Evolutionary conservation across 1,140 invertebrate genomes (phyloP), one percentile per base, ranked within the genome.

Genomic region (Melitaea cinxia): DNA sequence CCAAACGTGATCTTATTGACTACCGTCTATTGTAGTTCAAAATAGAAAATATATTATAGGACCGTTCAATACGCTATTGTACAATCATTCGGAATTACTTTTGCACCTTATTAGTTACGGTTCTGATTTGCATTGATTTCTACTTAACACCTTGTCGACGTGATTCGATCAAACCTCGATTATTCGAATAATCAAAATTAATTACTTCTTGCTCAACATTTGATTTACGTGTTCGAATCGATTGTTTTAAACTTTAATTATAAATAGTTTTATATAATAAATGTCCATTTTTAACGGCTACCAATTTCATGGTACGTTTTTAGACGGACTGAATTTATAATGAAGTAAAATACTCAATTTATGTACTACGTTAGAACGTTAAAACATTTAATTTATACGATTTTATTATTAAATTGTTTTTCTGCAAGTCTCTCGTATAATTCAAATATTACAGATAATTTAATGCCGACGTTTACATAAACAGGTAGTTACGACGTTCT

Each of bases 1-100:
- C 17, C 60, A 53, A 50, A 56, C 61, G 59, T 53, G 50, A 59
- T 61, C 63, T 72, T 72, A 72, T 73, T 70, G 68, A 74, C 72
- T 70, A 70, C 72, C 49, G 59, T 65, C 65, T 56, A 68, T 68
- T 72, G 70, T 72, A 35, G 50, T 45, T 45, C 55, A 71, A 60
- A 71, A 71, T 71, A 42, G 64, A 24, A 64, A 71, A 71, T 67
- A 71, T 67, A 67, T 66, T 63, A 57, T 12, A 19, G 17, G 19
- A 37, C 33, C 56, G 49, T 15, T 42, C 7, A 26, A 30, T 42
- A 26, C 6, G 33, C 33, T 39, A 33, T 58, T 47, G 56, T 30
- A 24, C 42, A 58, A 58, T 47, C 26, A 7, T 12, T 58, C 21
- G 33, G 49, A 58, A 57, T 45, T 45, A 45, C 37, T 58, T 58